Percentiles rank a stretch among this genome's conserved stretches.
phyloP scores from a whole-genome alignment of 2,888 invertebrate genomes.

The Autographa pulchrina region DNA sequence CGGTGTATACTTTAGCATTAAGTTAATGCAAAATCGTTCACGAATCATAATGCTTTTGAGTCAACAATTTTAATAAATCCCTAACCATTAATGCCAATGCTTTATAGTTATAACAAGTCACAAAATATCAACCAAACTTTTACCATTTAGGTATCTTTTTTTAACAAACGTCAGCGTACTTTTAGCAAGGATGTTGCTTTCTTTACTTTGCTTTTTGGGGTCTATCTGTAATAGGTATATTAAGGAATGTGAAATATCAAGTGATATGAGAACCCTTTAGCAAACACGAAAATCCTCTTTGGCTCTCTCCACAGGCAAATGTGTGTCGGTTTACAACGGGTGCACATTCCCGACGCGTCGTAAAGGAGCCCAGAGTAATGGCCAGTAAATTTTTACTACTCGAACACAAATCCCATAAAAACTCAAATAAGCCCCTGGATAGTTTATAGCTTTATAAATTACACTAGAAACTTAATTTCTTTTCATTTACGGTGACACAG shows the following conservation, averaged over 20 bases:
- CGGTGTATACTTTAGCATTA: conserved; percentile 36
- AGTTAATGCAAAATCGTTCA: conserved; percentile 32
- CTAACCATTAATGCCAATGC: conserved; percentile 7
- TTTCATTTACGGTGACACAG: conserved; percentile 22
- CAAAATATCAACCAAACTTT: conserved; percentile 11
- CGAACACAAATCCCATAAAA: conserved; percentile 70
- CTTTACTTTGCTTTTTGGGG: neutral
- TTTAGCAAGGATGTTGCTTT: neutral
- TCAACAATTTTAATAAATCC: conserved; percentile 9
- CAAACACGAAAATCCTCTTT: conserved; percentile 66
- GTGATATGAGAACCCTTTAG: conserved; percentile 35
- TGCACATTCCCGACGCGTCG: conserved; percentile 65
- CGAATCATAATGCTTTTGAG: conserved; percentile 8
- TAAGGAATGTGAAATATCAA: conserved; percentile 14
- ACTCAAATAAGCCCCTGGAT: conserved; percentile 66
- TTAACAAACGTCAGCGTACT: neutral
- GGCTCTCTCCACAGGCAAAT: conserved; percentile 53
- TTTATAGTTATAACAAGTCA: conserved; percentile 16
- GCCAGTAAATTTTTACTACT: conserved; percentile 75
- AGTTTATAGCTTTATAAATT: conserved; percentile 61
- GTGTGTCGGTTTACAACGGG: conserved; percentile 65
- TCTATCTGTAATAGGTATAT: neutral
- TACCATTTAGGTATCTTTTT: conserved; percentile 6
- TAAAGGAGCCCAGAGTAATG: conserved; percentile 71
- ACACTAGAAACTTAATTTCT: conserved; percentile 45